Evolutionary conservation across 2,797 vertebrate species (phyloP), one percentile per base, ranked within the genome.

Genomic region (Fistularia tabacaria): DNA sequence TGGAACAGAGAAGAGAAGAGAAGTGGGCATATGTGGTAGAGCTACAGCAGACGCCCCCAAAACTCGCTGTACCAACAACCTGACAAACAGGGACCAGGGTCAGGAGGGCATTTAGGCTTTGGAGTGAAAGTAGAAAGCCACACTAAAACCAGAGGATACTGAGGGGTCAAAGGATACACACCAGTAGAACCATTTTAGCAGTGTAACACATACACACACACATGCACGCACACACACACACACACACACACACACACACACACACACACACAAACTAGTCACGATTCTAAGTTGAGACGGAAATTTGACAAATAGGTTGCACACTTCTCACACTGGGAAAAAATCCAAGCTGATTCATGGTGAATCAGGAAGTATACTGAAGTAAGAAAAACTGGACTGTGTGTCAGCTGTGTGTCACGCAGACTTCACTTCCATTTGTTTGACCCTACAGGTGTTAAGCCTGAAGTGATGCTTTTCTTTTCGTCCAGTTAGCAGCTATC

Each of bases 361-460:
- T 14, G 36, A 15, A 64, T 14, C 37, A 7, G 3, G 3, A 14
- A 40, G 43, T 46, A 48, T 53, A 43, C 36, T 25, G 25, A 25
- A 25, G 10, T 36, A 10, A 49, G n/a, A 46, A 38, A 62, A 10
- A 38, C 6, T 7, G 46, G 49, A 59, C n/a, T 51, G 14, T 25
- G 25, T 61, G 48, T 54, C 46, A 11, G 49, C 7, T 45, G 42
- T 44, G 46, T 55, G 54, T 53, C 42, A 67, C 53, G 58, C n/a
- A 45, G 49, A 58, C 51, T 68, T 74, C 56, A 50, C 56, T 65
- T 73, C 55, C 66, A 72, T 69, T 59, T 71, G 68, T 46, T 59
- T 62, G 49, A 62, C 62, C 51, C 69, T 69, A 56, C 68, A 74
- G 65, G 67, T 72, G 69, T 62, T 62, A 57, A 65, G 67, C 64